Conservation (phyloP, 2,888 invertebrate species). For the Drosophila siamana region DNA sequence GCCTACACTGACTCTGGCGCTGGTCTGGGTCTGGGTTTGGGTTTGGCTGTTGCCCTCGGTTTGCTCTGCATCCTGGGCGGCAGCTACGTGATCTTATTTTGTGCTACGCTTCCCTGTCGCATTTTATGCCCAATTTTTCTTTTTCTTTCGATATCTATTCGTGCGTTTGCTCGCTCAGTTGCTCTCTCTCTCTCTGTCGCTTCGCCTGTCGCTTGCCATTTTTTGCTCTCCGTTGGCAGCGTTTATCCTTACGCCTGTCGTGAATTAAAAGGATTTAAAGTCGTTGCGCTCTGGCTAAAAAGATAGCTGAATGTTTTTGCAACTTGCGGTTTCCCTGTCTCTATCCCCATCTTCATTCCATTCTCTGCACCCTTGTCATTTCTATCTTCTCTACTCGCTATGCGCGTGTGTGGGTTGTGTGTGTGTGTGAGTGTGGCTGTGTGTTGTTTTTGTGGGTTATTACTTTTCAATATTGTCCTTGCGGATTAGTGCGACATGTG, state of each 20-base stretch:
- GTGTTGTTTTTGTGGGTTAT: constrained; percentile 83
- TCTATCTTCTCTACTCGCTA: constrained; percentile 4
- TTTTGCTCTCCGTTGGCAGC: constrained; percentile 16
- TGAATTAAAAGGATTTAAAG: constrained; percentile 81
- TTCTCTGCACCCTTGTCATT: constrained; percentile 68
- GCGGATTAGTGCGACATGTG: constrained; percentile 83
- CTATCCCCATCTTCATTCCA: not conserved
- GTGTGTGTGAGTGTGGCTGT: constrained; percentile 47
- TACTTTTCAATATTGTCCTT: constrained; percentile 86
- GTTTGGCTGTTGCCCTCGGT: not conserved
- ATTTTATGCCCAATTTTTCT: constrained; percentile 75
- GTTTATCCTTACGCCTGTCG: constrained; percentile 73
- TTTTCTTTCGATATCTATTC: constrained; percentile 70
- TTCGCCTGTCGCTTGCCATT: too few relatives aligned
- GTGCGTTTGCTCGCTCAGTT: constrained; percentile 61
- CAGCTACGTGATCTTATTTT: constrained; percentile 83
- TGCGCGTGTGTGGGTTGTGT: too few relatives aligned
- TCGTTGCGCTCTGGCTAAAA: constrained; percentile 63
- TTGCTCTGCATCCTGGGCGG: constrained; percentile 51
- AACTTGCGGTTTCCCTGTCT: constrained; percentile 68
- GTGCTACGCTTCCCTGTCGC: constrained; percentile 61
- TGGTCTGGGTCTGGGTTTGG: not conserved
- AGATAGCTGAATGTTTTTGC: constrained; percentile 75
- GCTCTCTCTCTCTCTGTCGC: too few relatives aligned
- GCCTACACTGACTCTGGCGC: constrained; percentile 52